phyloP scores from a whole-genome alignment of 2,113 vertebrate species.

The Helogale parvula region DNA sequence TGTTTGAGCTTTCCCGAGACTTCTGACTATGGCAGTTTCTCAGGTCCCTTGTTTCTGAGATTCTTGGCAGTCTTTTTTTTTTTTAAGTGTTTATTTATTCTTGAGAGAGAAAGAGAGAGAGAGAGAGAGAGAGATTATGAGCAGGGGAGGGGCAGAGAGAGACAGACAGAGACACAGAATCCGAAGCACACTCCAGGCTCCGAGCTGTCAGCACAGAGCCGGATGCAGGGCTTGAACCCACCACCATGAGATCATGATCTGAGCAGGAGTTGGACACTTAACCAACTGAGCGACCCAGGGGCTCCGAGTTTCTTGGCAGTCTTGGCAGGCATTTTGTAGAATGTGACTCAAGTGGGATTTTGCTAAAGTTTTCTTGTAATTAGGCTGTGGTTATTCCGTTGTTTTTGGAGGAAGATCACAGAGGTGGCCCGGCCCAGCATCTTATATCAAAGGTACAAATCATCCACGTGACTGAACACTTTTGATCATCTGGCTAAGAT shows the following conservation, averaged over 20 bases:
- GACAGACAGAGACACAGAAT: too few relatives aligned
- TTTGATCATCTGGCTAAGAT: not conserved
- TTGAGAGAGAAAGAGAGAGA: too few relatives aligned
- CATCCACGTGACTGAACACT: not conserved
- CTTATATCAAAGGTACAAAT: not conserved
- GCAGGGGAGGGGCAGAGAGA: too few relatives aligned
- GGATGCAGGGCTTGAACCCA: too few relatives aligned
- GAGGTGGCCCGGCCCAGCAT: not conserved
- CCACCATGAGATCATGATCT: too few relatives aligned
- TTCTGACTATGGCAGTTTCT: not conserved
- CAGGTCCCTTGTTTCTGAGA: not conserved
- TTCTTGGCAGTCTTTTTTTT: not conserved
- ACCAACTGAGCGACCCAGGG: too few relatives aligned
- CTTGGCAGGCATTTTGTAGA: not conserved
- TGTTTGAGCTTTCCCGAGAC: not conserved
- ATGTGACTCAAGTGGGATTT: not conserved
- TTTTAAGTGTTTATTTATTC: not conserved
- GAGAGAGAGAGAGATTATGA: too few relatives aligned
- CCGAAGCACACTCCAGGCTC: too few relatives aligned
- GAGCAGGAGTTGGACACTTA: too few relatives aligned
- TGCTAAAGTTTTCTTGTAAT: not conserved
- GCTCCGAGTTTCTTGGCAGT: not conserved
- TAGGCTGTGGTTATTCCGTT: not conserved
- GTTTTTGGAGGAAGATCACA: not conserved
- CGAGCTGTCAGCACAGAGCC: too few relatives aligned